Conservation (phyloP, 1,140 invertebrate species). For the Papilio helenus region DNA sequence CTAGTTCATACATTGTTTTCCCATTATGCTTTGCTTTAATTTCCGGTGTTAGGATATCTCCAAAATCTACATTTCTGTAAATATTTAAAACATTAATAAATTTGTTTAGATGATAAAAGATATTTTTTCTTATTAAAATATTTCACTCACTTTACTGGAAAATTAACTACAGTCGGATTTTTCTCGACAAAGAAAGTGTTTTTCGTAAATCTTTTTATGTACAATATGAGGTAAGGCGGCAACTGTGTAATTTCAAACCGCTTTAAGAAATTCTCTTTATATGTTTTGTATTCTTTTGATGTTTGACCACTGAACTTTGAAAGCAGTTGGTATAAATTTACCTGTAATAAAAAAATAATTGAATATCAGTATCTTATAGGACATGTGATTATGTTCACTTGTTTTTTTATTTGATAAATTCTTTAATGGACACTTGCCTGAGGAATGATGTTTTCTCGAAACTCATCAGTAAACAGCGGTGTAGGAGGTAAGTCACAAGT, state of each 20-base stretch:
- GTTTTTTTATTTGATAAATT: conserved; percentile 14
- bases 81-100: not conserved
- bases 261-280: conserved; percentile 99
- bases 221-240: conserved; percentile 98
- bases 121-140: not conserved
- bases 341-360: conserved; percentile 83
- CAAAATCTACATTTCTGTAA: conserved; percentile 96
- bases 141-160: conserved; percentile 96
- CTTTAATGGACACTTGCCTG: conserved; percentile 85
- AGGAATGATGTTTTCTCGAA: conserved; percentile 99
- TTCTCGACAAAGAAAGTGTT: conserved; percentile 99
- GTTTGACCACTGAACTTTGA: conserved; percentile 97
- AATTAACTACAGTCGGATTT: conserved; percentile 99
- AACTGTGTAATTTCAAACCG: conserved; percentile 97
- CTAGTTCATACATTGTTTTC: conserved; percentile 95
- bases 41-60: conserved; percentile 95
- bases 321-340: conserved; percentile 96
- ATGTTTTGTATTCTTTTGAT: conserved; percentile 99
- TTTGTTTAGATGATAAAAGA: not conserved
- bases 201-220: conserved; percentile 99
- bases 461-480: conserved; percentile 98
- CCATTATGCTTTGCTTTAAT: conserved; percentile 90
- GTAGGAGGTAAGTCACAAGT: conserved; percentile 98
- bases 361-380: not conserved
- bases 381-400: not conserved